These are phyloP conservation scores for Siniperca scherzeri DNA, from an alignment of 2,797 vertebrate genomes.

Conservation along the genomic window DNA sequence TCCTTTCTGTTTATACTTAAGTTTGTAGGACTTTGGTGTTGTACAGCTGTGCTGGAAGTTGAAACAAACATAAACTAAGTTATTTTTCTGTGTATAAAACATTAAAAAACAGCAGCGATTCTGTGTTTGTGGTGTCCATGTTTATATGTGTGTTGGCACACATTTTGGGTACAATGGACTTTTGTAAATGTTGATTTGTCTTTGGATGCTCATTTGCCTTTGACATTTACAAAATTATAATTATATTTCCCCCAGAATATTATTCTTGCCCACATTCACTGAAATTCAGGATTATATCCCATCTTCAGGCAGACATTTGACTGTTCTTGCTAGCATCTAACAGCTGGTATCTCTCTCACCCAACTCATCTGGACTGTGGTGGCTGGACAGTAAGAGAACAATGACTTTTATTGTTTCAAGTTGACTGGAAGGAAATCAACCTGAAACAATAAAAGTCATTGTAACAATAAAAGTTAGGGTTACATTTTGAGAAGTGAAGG, in stretches of 20 bases:
- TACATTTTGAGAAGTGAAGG: background rate
- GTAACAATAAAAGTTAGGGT: background rate
- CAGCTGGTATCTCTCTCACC: background rate
- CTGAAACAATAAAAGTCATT: background rate
- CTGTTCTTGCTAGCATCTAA: background rate
- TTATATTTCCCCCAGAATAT: background rate
- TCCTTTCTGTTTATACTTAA: slow-evolving; percentile 42
- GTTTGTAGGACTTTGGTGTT: slow-evolving; percentile 35
- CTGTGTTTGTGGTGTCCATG: background rate
- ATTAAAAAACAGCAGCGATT: background rate
- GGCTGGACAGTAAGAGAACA: background rate
- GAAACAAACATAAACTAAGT: slow-evolving; percentile 37
- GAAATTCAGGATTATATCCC: background rate
- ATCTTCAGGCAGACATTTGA: background rate
- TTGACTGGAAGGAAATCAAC: background rate
- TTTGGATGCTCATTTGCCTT: background rate
- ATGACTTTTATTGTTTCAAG: background rate
- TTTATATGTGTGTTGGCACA: slow-evolving; percentile 8
- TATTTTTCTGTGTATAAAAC: slow-evolving; percentile 16
- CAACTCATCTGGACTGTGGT: no score
- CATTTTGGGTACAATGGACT: background rate
- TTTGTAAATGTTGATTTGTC: background rate
- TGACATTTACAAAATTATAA: background rate
- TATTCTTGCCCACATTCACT: background rate
- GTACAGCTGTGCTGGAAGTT: slow-evolving; percentile 48